Percentiles rank a stretch among this genome's conserved stretches.
These are phyloP conservation scores for Rhodophaea formosa DNA, from an alignment of 2,888 invertebrate species.

Conservation along the genomic window DNA sequence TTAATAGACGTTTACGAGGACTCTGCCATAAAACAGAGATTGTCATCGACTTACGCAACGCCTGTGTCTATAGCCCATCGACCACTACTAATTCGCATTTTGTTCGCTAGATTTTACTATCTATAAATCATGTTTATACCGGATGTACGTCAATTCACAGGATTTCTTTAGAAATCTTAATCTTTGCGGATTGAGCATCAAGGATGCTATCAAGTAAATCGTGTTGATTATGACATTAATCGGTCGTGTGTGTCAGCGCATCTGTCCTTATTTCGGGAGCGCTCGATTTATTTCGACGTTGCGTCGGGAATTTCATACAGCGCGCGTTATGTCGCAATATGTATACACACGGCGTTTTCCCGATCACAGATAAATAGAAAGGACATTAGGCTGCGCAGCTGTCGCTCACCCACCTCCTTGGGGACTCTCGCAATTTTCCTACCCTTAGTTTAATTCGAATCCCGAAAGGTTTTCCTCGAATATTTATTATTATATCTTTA, in stretches of 20 bases:
- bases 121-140: slow-evolving; percentile 56
- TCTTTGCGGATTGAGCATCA: slow-evolving; percentile 7
- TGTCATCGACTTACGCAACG: slow-evolving; percentile 73
- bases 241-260: slow-evolving; percentile 36
- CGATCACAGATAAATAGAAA: slow-evolving; percentile 75
- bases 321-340: slow-evolving; percentile 45
- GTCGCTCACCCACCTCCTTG: slow-evolving; percentile 66
- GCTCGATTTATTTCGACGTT: slow-evolving; percentile 25
- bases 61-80: slow-evolving; percentile 54
- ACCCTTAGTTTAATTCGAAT: slow-evolving; percentile 78
- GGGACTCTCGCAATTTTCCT: slow-evolving; percentile 77
- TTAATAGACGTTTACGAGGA: slow-evolving; percentile 81
- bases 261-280: slow-evolving; percentile 38
- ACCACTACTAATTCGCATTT: slow-evolving; percentile 65
- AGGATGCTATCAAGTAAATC: slow-evolving; percentile 11
- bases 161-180: slow-evolving; percentile 29
- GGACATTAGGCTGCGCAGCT: slow-evolving; percentile 74
- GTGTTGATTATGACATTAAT: slow-evolving; percentile 40
- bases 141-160: slow-evolving; percentile 51
- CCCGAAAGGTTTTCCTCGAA: slow-evolving; percentile 72
- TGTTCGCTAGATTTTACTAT: slow-evolving; percentile 62
- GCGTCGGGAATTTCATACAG: slow-evolving; percentile 40
- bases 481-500: slow-evolving; percentile 81
- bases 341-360: slow-evolving; percentile 53
- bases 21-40: slow-evolving; percentile 78